Conservation (phyloP, 2,113 vertebrate species). For the Seriola dumerili region DNA sequence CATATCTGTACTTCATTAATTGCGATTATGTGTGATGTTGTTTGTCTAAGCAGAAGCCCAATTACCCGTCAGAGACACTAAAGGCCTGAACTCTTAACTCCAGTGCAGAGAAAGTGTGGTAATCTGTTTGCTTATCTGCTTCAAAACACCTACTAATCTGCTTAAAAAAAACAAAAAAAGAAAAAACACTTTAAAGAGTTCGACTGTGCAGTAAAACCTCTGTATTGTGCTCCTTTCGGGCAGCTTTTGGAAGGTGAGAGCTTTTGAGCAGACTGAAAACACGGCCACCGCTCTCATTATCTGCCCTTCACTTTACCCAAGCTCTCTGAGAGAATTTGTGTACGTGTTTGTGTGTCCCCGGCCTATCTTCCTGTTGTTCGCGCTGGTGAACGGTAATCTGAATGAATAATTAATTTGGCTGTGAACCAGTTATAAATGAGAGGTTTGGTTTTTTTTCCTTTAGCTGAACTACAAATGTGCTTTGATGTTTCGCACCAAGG, state of each 20-base stretch:
- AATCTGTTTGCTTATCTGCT: slow-evolving; percentile 68
- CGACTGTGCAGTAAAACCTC: slow-evolving; percentile 31
- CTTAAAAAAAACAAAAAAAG: slow-evolving; percentile 1
- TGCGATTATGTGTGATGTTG: slow-evolving; percentile 49
- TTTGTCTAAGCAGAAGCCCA: slow-evolving; percentile 59
- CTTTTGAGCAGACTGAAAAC: slow-evolving; percentile 39
- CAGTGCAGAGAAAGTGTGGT: slow-evolving; percentile 41
- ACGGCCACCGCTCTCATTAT: slow-evolving; percentile 56
- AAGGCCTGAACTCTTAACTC: slow-evolving; percentile 50
- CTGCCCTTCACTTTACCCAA: slow-evolving; percentile 57
- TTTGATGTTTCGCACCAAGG: slow-evolving; percentile 74
- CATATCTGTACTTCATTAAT: slow-evolving; percentile 38
- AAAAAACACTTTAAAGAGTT: slow-evolving; percentile 47
- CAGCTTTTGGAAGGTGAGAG: slow-evolving; percentile 42
- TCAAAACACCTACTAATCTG: slow-evolving; percentile 65
- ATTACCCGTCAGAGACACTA: slow-evolving; percentile 48
- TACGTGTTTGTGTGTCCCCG: slow-evolving; percentile 46
- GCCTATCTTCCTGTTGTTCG: slow-evolving; percentile 63
- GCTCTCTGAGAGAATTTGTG: slow-evolving; percentile 52
- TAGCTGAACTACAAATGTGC: slow-evolving; percentile 65
- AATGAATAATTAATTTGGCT: slow-evolving; percentile 77
- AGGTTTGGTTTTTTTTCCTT: slow-evolving; percentile 55
- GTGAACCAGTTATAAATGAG: slow-evolving; percentile 70
- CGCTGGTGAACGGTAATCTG: slow-evolving; percentile 57
- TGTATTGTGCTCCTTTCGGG: slow-evolving; percentile 28